These are phyloP conservation scores for Lithobius niger DNA, from an alignment of 1,140 invertebrate genomes.

Conservation along the genomic window DNA sequence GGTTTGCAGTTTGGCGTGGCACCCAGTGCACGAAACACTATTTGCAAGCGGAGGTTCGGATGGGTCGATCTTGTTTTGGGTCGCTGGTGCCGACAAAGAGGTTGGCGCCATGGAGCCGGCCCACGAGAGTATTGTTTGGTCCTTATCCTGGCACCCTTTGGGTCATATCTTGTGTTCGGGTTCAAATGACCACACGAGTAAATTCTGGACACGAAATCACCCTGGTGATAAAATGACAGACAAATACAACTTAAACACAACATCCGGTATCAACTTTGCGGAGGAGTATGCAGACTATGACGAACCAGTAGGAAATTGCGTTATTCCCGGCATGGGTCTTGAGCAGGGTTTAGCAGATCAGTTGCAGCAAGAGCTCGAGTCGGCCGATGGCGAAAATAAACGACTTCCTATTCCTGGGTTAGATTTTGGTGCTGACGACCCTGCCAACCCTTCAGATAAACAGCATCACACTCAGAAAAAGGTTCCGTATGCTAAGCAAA, in stretches of 20 bases:
- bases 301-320: background rate
- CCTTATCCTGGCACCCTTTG: conserved; percentile 95
- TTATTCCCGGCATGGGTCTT: conserved; percentile 86
- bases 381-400: conserved; percentile 31
- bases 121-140: conserved; percentile 98
- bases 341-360: conserved; percentile 57
- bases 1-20: conserved; percentile 93
- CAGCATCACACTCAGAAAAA: conserved; percentile 38
- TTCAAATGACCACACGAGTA: conserved; percentile 93
- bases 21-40: conserved; percentile 89
- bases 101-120: conserved; percentile 95
- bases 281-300: conserved; percentile 46
- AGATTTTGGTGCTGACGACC: conserved; percentile 44
- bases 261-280: conserved; percentile 56
- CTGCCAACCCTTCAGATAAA: conserved; percentile 38
- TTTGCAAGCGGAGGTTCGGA: conserved; percentile 96
- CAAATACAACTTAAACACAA: conserved; percentile 88
- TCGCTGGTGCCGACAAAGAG: conserved; percentile 95
- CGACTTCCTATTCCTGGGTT: conserved; percentile 62
- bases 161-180: conserved; percentile 97
- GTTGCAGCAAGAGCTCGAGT: conserved; percentile 28
- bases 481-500: conserved; percentile 82
- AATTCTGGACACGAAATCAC: conserved; percentile 98
- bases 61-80: conserved; percentile 96
- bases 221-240: conserved; percentile 97